Evolutionary conservation across 1,140 invertebrate genomes (phyloP).

Genomic region (Thalassaphorura encarpata): DNA sequence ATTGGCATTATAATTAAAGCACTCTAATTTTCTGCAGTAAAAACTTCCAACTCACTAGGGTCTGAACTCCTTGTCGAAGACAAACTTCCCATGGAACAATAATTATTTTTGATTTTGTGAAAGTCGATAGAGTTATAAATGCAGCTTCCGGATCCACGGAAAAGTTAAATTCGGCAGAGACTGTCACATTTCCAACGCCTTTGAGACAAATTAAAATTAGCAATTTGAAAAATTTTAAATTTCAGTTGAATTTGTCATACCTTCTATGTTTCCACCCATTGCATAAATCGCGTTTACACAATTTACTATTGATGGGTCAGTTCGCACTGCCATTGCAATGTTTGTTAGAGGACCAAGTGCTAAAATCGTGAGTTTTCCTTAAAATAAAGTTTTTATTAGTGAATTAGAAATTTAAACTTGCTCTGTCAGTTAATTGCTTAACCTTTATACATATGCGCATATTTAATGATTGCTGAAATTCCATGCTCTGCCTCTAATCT

Average conservation of each 20-base stretch:
- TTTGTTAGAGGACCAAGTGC: constrained; percentile 62
- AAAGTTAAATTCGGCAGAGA: constrained; percentile 70
- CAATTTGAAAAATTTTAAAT: background rate
- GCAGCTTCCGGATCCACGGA: constrained; percentile 64
- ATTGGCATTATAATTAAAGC: no score
- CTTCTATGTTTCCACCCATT: no score
- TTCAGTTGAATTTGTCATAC: no score
- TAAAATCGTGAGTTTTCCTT: constrained; percentile 5
- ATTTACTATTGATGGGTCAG: background rate
- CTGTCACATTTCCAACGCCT: constrained; percentile 51
- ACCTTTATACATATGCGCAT: constrained; percentile 34
- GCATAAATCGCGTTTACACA: background rate
- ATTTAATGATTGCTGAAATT: constrained; percentile 21
- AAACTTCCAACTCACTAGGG: no score
- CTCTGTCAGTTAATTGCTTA: no score
- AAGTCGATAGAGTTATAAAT: no score
- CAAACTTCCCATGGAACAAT: background rate
- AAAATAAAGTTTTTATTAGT: no score
- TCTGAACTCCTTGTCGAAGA: constrained; percentile 28
- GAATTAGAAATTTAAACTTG: no score
- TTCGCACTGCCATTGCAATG: constrained; percentile 50
- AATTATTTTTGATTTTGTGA: background rate
- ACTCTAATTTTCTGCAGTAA: no score
- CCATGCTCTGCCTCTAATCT: constrained; percentile 27
- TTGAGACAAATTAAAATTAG: background rate